phyloP scores from a whole-genome alignment of 1,140 invertebrate species.

The Monochamus saltuarius region DNA sequence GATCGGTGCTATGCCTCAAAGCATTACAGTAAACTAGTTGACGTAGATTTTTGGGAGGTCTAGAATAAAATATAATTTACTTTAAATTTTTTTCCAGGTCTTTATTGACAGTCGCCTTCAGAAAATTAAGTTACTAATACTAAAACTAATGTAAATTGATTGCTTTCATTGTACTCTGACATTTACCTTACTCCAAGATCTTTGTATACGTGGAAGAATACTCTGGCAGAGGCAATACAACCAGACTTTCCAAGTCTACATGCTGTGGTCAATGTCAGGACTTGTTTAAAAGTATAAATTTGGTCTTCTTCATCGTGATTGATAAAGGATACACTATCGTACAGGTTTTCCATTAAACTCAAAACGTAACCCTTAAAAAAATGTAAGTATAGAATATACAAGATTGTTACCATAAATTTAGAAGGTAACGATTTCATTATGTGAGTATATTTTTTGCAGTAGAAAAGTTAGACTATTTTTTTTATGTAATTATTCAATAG shows the following conservation, averaged over 20 bases:
- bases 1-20: conserved; percentile 40
- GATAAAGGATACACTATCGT: conserved; percentile 20
- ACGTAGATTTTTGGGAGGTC: conserved; percentile 58
- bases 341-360: conserved; percentile 13
- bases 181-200: conserved; percentile 21
- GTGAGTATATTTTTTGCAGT: no score
- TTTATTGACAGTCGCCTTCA: no score
- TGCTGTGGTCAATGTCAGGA: conserved; percentile 54
- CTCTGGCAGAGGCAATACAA: conserved; percentile 51
- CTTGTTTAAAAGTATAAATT: conserved; percentile 50
- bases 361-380: conserved; percentile 19
- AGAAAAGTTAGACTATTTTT: no score
- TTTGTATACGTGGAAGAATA: conserved; percentile 38
- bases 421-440: no score
- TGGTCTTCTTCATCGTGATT: conserved; percentile 35
- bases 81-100: neutral
- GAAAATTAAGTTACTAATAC: no score
- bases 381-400: no score
- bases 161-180: no score
- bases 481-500: no score
- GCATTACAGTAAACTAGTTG: conserved; percentile 61
- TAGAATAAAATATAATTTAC: conserved; percentile 26
- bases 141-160: no score
- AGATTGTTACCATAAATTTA: no score
- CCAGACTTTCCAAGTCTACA: conserved; percentile 55